Evolutionary conservation across 2,113 vertebrate genomes (phyloP).

Genomic region (Corapipo altera): DNA sequence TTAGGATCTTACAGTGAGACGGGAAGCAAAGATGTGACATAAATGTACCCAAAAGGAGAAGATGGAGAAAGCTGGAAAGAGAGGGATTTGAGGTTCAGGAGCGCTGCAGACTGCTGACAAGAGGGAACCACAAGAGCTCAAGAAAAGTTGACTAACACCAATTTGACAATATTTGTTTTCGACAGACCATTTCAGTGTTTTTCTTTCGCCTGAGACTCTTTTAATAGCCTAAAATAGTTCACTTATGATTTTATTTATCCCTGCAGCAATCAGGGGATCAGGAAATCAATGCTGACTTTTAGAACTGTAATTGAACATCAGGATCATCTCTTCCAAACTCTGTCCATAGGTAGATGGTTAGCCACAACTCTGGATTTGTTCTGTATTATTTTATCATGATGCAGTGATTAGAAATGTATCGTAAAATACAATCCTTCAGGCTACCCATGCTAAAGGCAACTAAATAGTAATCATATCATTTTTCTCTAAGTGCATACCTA

Average conservation of each 20-base stretch:
- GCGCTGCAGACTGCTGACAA: background rate
- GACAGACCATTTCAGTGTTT: background rate
- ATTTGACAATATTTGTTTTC: background rate
- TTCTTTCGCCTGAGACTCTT: background rate
- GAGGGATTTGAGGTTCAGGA: background rate
- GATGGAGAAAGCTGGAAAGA: background rate
- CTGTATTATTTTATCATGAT: background rate
- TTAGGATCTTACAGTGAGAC: accelerated
- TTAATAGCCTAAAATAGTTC: background rate
- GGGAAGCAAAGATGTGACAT: background rate
- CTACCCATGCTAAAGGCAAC: background rate
- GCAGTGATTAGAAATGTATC: background rate
- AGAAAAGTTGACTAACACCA: background rate
- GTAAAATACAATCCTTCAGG: background rate
- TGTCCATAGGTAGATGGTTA: background rate
- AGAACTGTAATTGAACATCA: background rate
- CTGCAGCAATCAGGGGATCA: background rate
- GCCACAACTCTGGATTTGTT: background rate
- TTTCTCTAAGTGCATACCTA: background rate
- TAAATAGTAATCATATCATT: background rate
- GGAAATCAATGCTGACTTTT: background rate
- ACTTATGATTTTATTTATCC: background rate
- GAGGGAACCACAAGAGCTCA: background rate
- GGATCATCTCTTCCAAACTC: background rate
- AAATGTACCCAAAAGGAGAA: background rate